Base-by-base conservation (phyloP, 2,113 vertebrate genomes). In the Stigmatopora nigra region DNA sequence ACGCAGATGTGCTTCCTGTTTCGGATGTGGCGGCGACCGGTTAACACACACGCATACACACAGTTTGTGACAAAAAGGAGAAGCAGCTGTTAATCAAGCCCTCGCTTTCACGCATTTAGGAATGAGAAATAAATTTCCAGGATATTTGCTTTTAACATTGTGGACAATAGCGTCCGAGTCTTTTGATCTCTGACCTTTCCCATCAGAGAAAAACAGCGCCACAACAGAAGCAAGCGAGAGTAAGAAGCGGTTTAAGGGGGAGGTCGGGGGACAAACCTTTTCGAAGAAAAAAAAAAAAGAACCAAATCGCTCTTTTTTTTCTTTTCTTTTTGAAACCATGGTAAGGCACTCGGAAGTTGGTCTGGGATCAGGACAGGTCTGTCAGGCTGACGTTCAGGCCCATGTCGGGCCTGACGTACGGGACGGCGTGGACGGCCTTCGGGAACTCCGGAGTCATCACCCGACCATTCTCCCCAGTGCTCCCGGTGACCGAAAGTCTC, bases 331-430 rank as follows among this genome's bases (percentile, higher is more conserved):
- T 64, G 91, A 95, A 95, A 96, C 93, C 94, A 92, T 92, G 93
- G 91, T 99, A 99, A 99, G 97, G 97, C 97, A 99, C 97, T 98
- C 94, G 91, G 91, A 93, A 93, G 93, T 94, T 94, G 93, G 91
- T 92, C 92, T 91, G 93, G 90, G 92, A 95, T 96, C 95, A 98
- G 86, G 92, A 98, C 91, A 95, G 92, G 93, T 95, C 94, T 89
- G 96, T 97, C 91, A 98, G 92, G 93, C 97, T 95, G 95, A 95
- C 94, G 92, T 93, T 97, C 90, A 98, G 93, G 92, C 94, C 92
- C 94, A 97, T 95, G 93, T 94, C 97, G 92, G 95, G 94, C 92
- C 95, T 95, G 89, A 91, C 91, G 86, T 96, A 97, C 83, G 94
- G 92, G 91, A 94, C 93, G 88, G 94, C 92, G 91, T 98, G 95